Percentiles rank a stretch among this genome's conserved stretches.
Conservation (phyloP, 1,140 invertebrate species). For the Bombyx mori region ASM3026992v2 NC_085114.1:1346001-1346500, state of each 20-base stretch:
- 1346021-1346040: no score
- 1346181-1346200: not conserved
- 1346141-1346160: no score
- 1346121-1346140: no score
- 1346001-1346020: no score
- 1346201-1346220: not conserved
- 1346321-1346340: slow-evolving; percentile 91
- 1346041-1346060: no score
- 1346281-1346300: slow-evolving; percentile 86
- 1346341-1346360: slow-evolving; percentile 95
- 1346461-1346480: slow-evolving; percentile 82
- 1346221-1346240: slow-evolving; percentile 81
- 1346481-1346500: slow-evolving; percentile 81
- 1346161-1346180: no score
- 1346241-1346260: slow-evolving; percentile 91
- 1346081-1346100: no score
- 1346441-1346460: slow-evolving; percentile 79
- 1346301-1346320: slow-evolving; percentile 83
- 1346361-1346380: slow-evolving; percentile 94
- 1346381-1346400: slow-evolving; percentile 78
- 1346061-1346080: no score
- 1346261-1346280: slow-evolving; percentile 81
- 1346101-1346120: no score
- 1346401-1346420: slow-evolving; percentile 81
- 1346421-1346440: slow-evolving; percentile 90